Evolutionary conservation across 2,797 vertebrate genomes (phyloP), one percentile per base, ranked within the genome.

Genomic region (Echiichthys vipera): DNA sequence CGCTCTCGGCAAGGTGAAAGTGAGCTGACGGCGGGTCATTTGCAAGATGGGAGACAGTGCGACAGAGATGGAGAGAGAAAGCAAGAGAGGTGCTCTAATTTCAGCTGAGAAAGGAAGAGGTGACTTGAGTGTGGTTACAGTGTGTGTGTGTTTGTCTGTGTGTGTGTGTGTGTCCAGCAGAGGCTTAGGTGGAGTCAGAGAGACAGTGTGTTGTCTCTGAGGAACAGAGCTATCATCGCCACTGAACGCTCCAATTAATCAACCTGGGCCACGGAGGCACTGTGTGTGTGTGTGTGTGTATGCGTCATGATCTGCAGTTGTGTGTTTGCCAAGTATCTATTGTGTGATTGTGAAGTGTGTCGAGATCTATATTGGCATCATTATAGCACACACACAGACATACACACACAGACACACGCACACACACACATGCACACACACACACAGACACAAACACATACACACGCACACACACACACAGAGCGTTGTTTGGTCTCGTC

Each of bases 201-300:
- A 79, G 85, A 89, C 81, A 70, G 86, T 74, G 84, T 74, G 85
- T 88, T 89, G 88, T 89, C 92, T 90, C 91, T 36, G 72, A 91
- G 89, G 91, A 89, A 59, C 63, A 65, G 77, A 90, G 88, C 91
- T 77, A 91, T 93, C 89, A 89, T 75, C 2, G n/a, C 76, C 9
- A 54, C 79, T 91, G 84, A 92, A 90, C 56, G 56, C 78, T 81
- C 69, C 90, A 91, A 93, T 92, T 91, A 91, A 92, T 93, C 92
- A 93, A 58, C 70, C 54, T 0, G n/a, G 74, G 81, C 85, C 83
- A 81, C 82, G 77, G 74, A 67, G 37, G 65, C 66, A 17, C 73
- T 54, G 30, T 1, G 22, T 45, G 7, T 65, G 65, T 74, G 29
- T 46, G 30, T 30, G 27, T 62, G 66, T 24, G 42, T 65, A 46